Percentiles rank a stretch among this genome's conserved stretches.
Evolutionary conservation across 2,797 vertebrate species (phyloP).

Genomic region (Parauchenoglanis ngamensis): DNA sequence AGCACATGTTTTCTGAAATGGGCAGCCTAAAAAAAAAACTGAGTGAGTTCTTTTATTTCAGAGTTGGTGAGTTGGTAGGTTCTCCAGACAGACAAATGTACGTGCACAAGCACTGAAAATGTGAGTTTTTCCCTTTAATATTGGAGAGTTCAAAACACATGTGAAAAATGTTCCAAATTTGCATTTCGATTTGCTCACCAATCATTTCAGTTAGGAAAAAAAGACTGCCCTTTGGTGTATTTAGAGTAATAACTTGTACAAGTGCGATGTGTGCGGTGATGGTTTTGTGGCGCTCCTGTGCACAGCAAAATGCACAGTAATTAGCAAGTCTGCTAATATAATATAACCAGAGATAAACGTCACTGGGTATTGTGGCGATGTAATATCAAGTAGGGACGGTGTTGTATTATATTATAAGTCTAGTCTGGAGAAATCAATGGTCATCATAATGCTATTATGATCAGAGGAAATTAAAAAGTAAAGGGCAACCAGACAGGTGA

Average conservation of each 20-base stretch:
- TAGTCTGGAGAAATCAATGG: not conserved
- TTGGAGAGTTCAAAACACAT: not conserved
- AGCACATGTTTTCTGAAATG: no score
- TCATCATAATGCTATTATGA: not conserved
- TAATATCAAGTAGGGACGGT: not conserved
- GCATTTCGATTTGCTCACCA: not conserved
- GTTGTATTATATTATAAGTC: not conserved
- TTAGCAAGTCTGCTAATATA: not conserved
- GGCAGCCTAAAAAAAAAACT: no score
- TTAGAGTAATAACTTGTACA: not conserved
- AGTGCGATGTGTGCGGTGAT: not conserved
- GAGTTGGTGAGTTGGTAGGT: no score
- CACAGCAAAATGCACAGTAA: not conserved
- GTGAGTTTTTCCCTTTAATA: not conserved
- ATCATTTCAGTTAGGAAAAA: not conserved
- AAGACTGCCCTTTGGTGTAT: not conserved
- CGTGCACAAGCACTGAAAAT: no score
- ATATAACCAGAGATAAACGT: not conserved
- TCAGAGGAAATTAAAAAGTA: not conserved
- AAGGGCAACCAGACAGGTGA: slow-evolving; percentile 3
- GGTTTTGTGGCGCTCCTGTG: not conserved
- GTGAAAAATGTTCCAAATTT: not conserved
- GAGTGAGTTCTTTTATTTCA: no score
- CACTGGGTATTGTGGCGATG: not conserved
- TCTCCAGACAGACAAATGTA: no score